phyloP scores from a whole-genome alignment of 1,140 invertebrate species.

The Laupala kohalensis region DNA sequence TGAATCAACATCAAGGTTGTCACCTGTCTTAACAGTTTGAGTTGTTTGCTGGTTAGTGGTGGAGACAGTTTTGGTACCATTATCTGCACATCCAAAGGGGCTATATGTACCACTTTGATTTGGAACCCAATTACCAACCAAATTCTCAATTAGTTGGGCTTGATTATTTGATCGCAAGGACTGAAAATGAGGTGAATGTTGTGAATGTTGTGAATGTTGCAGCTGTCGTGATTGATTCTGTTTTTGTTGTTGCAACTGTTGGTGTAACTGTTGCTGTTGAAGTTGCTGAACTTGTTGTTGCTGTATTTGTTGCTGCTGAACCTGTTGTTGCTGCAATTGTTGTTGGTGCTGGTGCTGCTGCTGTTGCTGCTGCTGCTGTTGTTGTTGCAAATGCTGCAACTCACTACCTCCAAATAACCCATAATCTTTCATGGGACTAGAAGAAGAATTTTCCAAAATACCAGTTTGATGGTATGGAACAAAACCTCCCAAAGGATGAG shows the following conservation, averaged over 20 bases:
- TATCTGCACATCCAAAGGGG: constrained; percentile 45
- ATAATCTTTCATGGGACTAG: constrained; percentile 25
- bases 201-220: constrained; percentile 3
- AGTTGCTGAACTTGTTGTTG: constrained; percentile 1
- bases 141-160: constrained; percentile 51
- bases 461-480: constrained; percentile 9
- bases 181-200: constrained; percentile 24
- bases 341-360: background rate
- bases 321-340: background rate
- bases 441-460: background rate
- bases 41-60: constrained; percentile 9
- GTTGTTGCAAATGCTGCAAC: constrained; percentile 4
- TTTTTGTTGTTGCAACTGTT: background rate
- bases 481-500: constrained; percentile 8
- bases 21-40: background rate
- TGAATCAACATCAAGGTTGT: background rate
- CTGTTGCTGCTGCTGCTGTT: background rate
- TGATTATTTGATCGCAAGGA: background rate
- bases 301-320: background rate
- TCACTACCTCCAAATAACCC: constrained; percentile 23
- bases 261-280: background rate
- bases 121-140: constrained; percentile 67
- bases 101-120: constrained; percentile 69
- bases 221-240: background rate
- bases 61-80: background rate